Conservation (phyloP, 2,797 vertebrate species). For the Phrynocephalus vlangalii region DNA sequence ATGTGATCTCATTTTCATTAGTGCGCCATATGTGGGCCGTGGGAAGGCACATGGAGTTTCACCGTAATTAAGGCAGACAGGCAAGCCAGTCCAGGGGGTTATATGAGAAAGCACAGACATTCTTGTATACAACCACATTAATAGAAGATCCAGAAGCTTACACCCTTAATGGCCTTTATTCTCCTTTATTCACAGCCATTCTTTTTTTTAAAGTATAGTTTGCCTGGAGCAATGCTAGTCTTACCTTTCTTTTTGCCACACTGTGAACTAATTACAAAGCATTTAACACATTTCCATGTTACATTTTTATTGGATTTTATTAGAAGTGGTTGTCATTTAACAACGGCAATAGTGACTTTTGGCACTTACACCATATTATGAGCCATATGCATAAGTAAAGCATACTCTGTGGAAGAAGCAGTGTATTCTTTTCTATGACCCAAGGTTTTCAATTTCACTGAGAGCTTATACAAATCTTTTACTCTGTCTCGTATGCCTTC, state of each 20-base stretch:
- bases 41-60: constrained; percentile 39
- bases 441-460: neutral
- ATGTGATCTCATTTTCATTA: constrained; percentile 13
- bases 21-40: accelerated
- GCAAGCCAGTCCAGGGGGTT: neutral
- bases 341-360: neutral
- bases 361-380: neutral
- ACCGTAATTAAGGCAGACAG: constrained; percentile 48
- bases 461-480: neutral
- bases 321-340: neutral
- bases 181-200: neutral
- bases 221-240: neutral
- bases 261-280: neutral
- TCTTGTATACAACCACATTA: neutral
- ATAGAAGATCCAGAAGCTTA: neutral
- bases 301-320: constrained; percentile 7
- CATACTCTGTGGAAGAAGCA: neutral
- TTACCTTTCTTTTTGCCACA: neutral
- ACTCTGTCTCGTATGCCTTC: neutral
- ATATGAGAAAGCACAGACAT: constrained; percentile 7
- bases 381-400: neutral
- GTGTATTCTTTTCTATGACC: neutral
- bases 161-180: constrained; percentile 14
- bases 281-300: neutral
- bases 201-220: neutral